Base-by-base conservation (phyloP, 1,140 invertebrate genomes). In the Bombus sibiricus region DNA sequence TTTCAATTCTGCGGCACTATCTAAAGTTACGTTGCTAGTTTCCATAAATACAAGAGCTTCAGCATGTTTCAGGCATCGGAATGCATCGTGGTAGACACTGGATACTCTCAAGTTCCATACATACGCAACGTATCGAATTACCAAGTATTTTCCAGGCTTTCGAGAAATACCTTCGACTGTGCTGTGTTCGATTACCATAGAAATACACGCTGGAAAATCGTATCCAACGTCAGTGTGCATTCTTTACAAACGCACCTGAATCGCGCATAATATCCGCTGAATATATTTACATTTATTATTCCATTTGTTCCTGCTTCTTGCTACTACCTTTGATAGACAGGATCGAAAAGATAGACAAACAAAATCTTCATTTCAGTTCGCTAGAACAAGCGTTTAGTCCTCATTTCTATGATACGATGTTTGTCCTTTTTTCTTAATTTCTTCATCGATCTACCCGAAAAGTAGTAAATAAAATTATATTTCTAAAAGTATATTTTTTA, bases 71-170 rank as follows among this genome's bases (percentile, higher is more conserved):
- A 53, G 72, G 76, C 81, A 88, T 85, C 81, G 76, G 75, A 75
- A 85, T 81, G 64, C 68, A 85, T 53, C 76, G 80, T 57, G 39
- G 41, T 28, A 62, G 68, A 73, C 88, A 89, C 81, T 77, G 86
- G 86, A 88, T 89, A 89, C 47, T 77, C 66, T 68, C 66, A 85
- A 85, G 72, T 81, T 75, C 72, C 39, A 88, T 81, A 75, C 37
- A 81, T 73, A 76, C 87, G 68, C 76, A 81, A 77, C 81, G 86
- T 25, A 57, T 89, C 88, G 88, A 89, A 88, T 89, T 88, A 88
- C 86, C 69, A 88, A 89, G 88, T 85, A 85, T 86, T 86, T 85
- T 78, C 86, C 72, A 62, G 15, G 43, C 76, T 80, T 66, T 37
- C 41, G 62, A 13, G 10, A 25, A 69, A 72, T 57, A 66, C 76